A percentile compares a stretch with the other conserved stretches of the same genome.
phyloP scores from a whole-genome alignment of 2,113 vertebrate species.

The Columbina picui region DNA sequence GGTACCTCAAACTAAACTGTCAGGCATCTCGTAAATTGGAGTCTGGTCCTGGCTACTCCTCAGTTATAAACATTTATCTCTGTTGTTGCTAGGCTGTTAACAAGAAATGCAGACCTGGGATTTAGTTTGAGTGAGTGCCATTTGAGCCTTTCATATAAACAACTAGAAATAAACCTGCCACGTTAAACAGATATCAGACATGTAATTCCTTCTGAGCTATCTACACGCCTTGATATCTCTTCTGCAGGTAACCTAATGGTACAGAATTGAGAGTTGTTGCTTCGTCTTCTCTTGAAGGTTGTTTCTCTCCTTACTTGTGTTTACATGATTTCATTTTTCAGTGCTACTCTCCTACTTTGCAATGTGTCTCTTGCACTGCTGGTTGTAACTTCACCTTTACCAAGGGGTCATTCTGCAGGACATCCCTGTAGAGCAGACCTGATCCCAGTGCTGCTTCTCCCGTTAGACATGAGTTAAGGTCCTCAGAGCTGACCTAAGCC shows the following conservation, averaged over 20 bases:
- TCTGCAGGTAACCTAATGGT: neutral
- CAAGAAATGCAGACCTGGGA: neutral
- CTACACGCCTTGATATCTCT: neutral
- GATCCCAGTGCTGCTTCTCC: neutral
- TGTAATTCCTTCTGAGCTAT: neutral
- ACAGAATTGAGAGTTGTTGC: neutral
- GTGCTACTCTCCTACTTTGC: neutral
- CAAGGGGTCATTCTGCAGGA: neutral
- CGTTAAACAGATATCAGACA: neutral
- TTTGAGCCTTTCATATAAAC: neutral
- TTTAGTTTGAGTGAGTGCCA: neutral
- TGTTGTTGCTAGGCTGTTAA: neutral
- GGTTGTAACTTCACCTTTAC: neutral
- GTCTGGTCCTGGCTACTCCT: neutral
- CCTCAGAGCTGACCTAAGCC: neutral
- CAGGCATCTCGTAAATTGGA: neutral
- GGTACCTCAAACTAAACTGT: neutral
- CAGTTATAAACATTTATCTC: neutral
- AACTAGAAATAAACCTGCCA: neutral
- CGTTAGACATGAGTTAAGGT: neutral
- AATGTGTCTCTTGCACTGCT: neutral
- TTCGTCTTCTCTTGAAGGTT: neutral
- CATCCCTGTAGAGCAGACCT: neutral
- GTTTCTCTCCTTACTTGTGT: neutral
- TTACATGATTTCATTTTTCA: accelerated